Conservation (phyloP, 2,888 invertebrate genomes). For the Chymomyza amoena region DNA sequence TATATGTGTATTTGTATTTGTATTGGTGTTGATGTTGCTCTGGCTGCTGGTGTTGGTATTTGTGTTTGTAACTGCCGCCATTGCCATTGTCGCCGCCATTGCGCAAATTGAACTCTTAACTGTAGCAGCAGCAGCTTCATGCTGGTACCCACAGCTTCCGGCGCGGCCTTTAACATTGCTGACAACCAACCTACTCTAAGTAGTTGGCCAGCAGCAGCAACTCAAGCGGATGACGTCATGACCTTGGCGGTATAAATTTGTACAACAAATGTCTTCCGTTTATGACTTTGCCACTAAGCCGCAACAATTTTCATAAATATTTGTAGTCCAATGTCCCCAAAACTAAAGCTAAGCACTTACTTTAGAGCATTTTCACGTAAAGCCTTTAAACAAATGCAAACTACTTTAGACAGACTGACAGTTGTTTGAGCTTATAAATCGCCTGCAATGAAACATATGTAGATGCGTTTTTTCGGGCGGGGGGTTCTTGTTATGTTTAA, state of each 20-base stretch:
- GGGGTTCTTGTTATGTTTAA: conserved; percentile 27
- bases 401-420: background rate
- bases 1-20: conserved; percentile 26
- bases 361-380: background rate
- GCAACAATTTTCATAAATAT: conserved; percentile 45
- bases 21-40: background rate
- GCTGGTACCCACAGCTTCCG: conserved; percentile 52
- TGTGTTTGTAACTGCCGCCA: conserved; percentile 48
- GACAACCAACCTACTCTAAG: conserved; percentile 53
- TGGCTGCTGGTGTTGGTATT: background rate
- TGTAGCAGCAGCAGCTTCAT: conserved; percentile 59
- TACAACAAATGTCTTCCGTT: conserved; percentile 71
- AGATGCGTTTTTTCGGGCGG: background rate
- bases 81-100: conserved; percentile 41
- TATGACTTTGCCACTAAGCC: conserved; percentile 61
- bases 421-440: background rate
- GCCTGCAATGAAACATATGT: background rate
- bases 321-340: conserved; percentile 41
- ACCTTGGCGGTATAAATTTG: conserved; percentile 70
- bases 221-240: conserved; percentile 64
- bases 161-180: conserved; percentile 56
- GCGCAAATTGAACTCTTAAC: conserved; percentile 76
- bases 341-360: background rate
- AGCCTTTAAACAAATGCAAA: background rate
- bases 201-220: background rate